Base-by-base conservation (phyloP, 2,797 vertebrate species). In the Intellagama lesueurii region DNA sequence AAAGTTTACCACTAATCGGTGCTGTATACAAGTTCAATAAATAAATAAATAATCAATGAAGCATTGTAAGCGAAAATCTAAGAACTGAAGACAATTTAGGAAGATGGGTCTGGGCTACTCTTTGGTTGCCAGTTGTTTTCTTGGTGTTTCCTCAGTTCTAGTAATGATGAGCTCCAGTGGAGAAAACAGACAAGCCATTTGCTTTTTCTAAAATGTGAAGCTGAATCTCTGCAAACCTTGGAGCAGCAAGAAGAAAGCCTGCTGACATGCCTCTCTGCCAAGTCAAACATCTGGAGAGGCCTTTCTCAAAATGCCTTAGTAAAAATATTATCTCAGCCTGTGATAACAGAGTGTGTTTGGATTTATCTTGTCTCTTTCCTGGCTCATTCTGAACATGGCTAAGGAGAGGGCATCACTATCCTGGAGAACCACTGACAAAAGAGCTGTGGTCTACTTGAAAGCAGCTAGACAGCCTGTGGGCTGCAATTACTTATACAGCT, bases 251-350 rank as follows among this genome's bases (percentile, higher is more conserved):
- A 90, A 86, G 78, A 86, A 75, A 79, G 83, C 81, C 90, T 94
- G 86, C 88, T 90, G 44, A 92, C 95, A 89, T 77, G 52, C 30
- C 35, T 66, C 83, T 44, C 64, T 92, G 92, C 90, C 92, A 92
- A 90, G 90, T 90, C 17, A 94, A 95, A 94, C 86, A 95, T 44
- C 28, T 86, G 81, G 85, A 92, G 72, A 93, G 56, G 81, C 79
- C 64, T 91, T 86, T 94, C 93, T 93, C 89, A 83, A 87, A 87
- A 77, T 88, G 1, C 0, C 78, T n/a, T 90, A 86, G 89, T n/a
- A 64, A 11, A 90, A 91, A 85, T 83, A 85, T 95, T 32, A 47
- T 84, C 83, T 93, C 26, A 89, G 73, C 12, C 68, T 90, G 95
- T 94, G 86, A 90, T 85, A 92, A 89, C 64, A 64, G 81, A 93